Percentiles rank a stretch among this genome's conserved stretches.
phyloP scores from a whole-genome alignment of 30 jellyfish, hydroid and myxozoan genomes.

The Clytia hemisphaerica region DNA sequence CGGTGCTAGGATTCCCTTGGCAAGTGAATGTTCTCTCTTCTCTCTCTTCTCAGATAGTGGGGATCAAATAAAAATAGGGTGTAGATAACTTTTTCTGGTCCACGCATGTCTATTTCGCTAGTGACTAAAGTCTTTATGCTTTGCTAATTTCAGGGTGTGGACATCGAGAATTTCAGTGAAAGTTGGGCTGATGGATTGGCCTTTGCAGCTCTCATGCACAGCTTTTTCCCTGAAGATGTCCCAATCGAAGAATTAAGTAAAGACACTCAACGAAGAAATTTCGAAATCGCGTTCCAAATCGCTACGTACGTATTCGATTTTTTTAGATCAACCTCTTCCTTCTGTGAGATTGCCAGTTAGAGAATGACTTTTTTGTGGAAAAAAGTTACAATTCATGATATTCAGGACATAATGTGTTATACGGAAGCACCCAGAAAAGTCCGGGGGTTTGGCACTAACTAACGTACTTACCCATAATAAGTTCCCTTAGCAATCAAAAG shows the following conservation, averaged over 20 bases:
- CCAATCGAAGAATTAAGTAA: constrained; percentile 67
- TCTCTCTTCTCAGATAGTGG: too few relatives aligned
- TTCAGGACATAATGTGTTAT: background rate
- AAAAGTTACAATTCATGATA: background rate
- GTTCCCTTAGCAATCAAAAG: too few relatives aligned
- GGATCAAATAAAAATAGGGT: too few relatives aligned
- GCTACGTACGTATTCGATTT: constrained; percentile 55
- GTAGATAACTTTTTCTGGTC: too few relatives aligned
- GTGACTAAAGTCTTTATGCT: too few relatives aligned
- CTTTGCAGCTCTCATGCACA: constrained; percentile 74
- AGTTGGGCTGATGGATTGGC: constrained; percentile 98
- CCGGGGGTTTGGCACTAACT: background rate
- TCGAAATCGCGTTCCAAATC: constrained; percentile 71
- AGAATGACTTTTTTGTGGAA: too few relatives aligned
- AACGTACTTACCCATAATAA: background rate
- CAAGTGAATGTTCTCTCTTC: too few relatives aligned
- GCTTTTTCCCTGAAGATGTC: constrained; percentile 69
- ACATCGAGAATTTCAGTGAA: constrained; percentile 67
- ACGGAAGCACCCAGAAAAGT: background rate
- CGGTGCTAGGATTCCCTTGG: too few relatives aligned
- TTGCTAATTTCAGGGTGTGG: constrained; percentile 60
- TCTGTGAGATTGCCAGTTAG: background rate
- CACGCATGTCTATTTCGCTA: too few relatives aligned
- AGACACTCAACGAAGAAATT: constrained; percentile 58
- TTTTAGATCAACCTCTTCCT: background rate